phyloP scores from a whole-genome alignment of 2,797 vertebrate species.

The Lycodopsis pacificus region DNA sequence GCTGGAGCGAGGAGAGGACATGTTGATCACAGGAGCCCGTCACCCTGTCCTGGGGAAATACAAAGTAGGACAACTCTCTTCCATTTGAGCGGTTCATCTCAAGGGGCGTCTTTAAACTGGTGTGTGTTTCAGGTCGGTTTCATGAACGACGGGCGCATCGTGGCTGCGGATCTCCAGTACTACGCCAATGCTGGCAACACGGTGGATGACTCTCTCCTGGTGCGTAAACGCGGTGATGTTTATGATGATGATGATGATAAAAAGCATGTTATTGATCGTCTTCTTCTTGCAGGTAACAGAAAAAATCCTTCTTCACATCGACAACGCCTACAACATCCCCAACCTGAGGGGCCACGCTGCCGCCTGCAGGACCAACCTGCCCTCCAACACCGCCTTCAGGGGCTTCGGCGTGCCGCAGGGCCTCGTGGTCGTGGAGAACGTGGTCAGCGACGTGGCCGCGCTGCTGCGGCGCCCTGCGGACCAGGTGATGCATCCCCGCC shows the following conservation, averaged over 20 bases:
- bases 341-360: constrained; percentile 70
- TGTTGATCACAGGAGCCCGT: constrained; percentile 89
- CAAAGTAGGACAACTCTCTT: constrained; percentile 81
- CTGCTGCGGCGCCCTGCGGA: constrained; percentile 70
- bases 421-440: constrained; percentile 78
- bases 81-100: neutral
- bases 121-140: constrained; percentile 52
- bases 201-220: constrained; percentile 86
- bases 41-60: constrained; percentile 90
- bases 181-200: constrained; percentile 87
- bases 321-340: constrained; percentile 81
- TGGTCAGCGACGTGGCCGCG: constrained; percentile 80
- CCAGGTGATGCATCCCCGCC: constrained; percentile 61
- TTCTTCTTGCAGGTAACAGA: constrained; percentile 68
- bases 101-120: neutral
- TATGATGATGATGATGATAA: neutral
- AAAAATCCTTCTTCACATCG: constrained; percentile 81
- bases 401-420: constrained; percentile 85
- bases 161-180: constrained; percentile 85
- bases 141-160: constrained; percentile 88
- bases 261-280: rapidly evolving
- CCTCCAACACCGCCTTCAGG: constrained; percentile 85
- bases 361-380: constrained; percentile 83
- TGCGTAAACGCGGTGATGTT: constrained; percentile 54
- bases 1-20: constrained; percentile 91